Evolutionary conservation across 2,888 invertebrate genomes (phyloP), one percentile per base, ranked within the genome.

Genomic region (Stenichneumon culpator): DNA sequence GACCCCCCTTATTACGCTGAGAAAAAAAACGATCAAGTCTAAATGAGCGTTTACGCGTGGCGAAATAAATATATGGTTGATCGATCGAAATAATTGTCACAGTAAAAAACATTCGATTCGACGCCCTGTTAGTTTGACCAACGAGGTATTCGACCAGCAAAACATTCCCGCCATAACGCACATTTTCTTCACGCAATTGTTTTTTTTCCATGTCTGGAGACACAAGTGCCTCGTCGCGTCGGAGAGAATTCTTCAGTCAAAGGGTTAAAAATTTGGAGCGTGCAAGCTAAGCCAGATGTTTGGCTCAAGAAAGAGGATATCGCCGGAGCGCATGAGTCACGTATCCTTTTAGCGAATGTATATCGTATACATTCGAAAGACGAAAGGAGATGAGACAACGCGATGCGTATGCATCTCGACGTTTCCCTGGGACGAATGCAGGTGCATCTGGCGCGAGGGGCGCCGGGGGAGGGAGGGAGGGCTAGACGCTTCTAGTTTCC

Each of bases 331-430:
- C 28, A 47, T 5, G 50, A 69, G 65, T 57, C 80, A 72, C 84
- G 77, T 79, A 84, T 72, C 60, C 77, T 80, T 57, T 73, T 52
- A 69, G 54, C 50, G 67, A 72, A 67, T 60, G 50, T 81, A 72
- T 69, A 72, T 73, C 50, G 68, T 72, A 60, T 16, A 63, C 44
- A 47, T 47, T 4, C 44, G 44, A 47, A 47, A 47, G 28, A 47
- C 44, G 60, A 32, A 25, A 60, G 25, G 44, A 65, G 75, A 54
- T 65, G 44, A 68, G 69, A 65, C 25, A 70, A 19, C 63, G 44
- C 28, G 25, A 65, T 78, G 81, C 69, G 73, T 69, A 73, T 78
- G 81, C 78, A 69, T 78, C 81, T 82, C 60, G 77, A 84, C 68
- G 72, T 39, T 74, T 57, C 25, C 4, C 54, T 22, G 39, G 14